phyloP scores from a whole-genome alignment of 2,113 vertebrate species.

The Lipotes vexillifer region DNA sequence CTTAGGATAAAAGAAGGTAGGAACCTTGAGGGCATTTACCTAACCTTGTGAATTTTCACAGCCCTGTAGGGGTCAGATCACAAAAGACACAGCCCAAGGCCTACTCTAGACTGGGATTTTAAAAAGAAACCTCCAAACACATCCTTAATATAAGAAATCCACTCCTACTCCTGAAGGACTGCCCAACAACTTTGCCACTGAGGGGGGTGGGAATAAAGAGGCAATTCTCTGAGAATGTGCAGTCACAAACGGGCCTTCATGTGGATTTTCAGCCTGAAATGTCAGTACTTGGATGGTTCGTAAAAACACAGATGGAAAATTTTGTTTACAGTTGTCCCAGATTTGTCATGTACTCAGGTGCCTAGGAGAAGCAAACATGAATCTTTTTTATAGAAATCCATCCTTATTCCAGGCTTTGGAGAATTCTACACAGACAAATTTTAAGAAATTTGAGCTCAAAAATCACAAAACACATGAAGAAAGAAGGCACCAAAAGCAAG shows the following conservation, averaged over 20 bases:
- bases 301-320: not conserved
- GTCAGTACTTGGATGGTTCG: not conserved
- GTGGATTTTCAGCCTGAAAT: not conserved
- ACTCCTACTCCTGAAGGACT: not conserved
- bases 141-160: not conserved
- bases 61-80: not conserved
- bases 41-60: not conserved
- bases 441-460: not conserved
- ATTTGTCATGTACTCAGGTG: not conserved
- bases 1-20: not conserved
- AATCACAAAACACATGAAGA: not conserved
- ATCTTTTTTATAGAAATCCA: not conserved
- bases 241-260: not conserved
- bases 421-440: not conserved
- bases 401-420: not conserved
- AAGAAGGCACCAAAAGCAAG: not conserved
- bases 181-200: not conserved
- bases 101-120: not conserved
- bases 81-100: not conserved
- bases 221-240: not conserved
- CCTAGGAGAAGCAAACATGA: not conserved
- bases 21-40: not conserved
- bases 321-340: not conserved
- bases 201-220: not conserved
- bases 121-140: not conserved